Conservation (phyloP, 1,140 invertebrate genomes). For the Micrasema longulum region DNA sequence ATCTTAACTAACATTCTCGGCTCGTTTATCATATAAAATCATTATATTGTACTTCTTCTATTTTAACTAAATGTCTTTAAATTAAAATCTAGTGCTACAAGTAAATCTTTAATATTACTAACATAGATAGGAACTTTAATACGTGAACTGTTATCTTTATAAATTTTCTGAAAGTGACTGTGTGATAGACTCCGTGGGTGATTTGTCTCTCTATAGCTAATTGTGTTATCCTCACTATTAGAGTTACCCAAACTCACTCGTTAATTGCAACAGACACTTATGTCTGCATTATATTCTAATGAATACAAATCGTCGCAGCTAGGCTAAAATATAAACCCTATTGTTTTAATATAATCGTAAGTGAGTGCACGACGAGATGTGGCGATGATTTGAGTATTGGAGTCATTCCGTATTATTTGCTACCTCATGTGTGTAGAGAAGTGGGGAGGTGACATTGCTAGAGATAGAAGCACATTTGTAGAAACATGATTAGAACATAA, state of each 20-base stretch:
- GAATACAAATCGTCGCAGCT: neutral
- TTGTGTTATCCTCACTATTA: conserved; percentile 5
- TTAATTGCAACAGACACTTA: conserved; percentile 14
- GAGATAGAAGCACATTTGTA: neutral
- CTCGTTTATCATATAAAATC: too few species aligned
- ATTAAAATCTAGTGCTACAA: too few species aligned
- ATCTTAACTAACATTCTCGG: too few species aligned
- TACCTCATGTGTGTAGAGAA: conserved; percentile 27
- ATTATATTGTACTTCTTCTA: too few species aligned
- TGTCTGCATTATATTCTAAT: conserved; percentile 5
- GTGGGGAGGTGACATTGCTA: too few species aligned
- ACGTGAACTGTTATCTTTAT: too few species aligned
- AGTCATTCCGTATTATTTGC: conserved; percentile 13
- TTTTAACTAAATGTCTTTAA: too few species aligned
- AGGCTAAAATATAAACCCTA: neutral
- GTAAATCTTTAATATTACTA: too few species aligned
- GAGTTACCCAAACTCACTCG: conserved; percentile 27
- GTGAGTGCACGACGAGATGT: neutral
- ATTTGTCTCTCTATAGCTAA: conserved; percentile 8
- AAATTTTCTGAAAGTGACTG: too few species aligned
- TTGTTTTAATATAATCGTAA: conserved; percentile 1
- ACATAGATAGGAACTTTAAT: too few species aligned
- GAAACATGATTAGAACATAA: neutral
- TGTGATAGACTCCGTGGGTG: too few species aligned
- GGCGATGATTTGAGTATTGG: neutral